Percentiles rank a stretch among this genome's conserved stretches.
phyloP scores from a whole-genome alignment of 2,113 vertebrate genomes.

The Halcyon senegalensis region DNA sequence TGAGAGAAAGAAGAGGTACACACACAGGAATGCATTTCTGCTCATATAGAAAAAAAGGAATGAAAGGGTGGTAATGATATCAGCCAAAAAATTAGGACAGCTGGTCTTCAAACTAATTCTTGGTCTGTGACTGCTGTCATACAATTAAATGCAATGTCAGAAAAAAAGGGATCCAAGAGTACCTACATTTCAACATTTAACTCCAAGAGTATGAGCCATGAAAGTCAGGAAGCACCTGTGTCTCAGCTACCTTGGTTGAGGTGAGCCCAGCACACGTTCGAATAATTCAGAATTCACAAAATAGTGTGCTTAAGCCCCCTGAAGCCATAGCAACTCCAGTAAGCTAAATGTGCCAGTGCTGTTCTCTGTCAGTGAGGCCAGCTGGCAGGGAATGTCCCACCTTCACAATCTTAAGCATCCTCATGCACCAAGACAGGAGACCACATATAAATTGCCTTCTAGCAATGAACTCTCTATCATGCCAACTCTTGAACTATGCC shows the following conservation, averaged over 20 bases:
- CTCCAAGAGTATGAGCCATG: background rate
- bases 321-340: background rate
- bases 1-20: background rate
- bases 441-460: background rate
- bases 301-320: background rate
- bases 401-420: background rate
- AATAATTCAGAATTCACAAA: background rate
- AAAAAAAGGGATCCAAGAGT: background rate
- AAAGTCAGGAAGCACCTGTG: background rate
- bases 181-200: background rate
- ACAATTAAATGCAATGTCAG: background rate
- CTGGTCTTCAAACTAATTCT: background rate
- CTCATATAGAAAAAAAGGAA: background rate
- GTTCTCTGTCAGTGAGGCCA: background rate
- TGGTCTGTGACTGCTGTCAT: background rate
- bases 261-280: background rate
- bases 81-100: background rate
- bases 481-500: background rate
- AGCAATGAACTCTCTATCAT: background rate
- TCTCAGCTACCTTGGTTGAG: background rate
- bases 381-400: background rate
- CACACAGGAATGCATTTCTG: background rate
- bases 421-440: background rate
- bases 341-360: background rate
- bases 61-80: background rate